Evolutionary conservation across 1,140 invertebrate species (phyloP).

Genomic region (Cheumatopsyche charites): DNA sequence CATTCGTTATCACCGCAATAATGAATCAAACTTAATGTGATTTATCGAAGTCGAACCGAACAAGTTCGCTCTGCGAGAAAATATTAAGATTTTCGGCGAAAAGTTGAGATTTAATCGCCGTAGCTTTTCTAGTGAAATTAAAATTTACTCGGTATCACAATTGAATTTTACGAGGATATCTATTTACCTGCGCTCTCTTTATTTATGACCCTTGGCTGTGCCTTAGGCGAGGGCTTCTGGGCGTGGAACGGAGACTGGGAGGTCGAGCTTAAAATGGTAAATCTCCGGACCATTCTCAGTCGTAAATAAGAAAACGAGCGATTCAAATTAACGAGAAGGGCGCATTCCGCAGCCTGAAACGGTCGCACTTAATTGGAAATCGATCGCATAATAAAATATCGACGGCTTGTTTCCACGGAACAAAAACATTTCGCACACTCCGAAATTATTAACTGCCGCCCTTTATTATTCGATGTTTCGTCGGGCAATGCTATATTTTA

Average conservation of each 20-base stretch:
- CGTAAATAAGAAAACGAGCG: constrained; percentile 35
- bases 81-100: neutral
- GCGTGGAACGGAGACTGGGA: too few relatives aligned
- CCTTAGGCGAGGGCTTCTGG: too few relatives aligned
- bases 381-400: constrained; percentile 5
- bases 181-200: constrained; percentile 34
- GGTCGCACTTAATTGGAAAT: constrained; percentile 30
- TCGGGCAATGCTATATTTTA: neutral
- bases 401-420: neutral
- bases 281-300: constrained; percentile 26
- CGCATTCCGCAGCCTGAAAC: constrained; percentile 22
- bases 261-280: constrained; percentile 20
- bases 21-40: neutral
- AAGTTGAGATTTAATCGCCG: constrained; percentile 23
- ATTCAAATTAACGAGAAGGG: constrained; percentile 28
- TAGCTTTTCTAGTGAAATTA: constrained; percentile 26
- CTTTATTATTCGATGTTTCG: neutral
- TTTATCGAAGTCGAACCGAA: too few relatives aligned
- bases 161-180: constrained; percentile 37
- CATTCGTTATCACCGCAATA: constrained; percentile 5
- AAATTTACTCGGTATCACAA: constrained; percentile 34
- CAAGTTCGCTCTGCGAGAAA: too few relatives aligned
- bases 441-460: neutral
- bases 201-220: constrained; percentile 22
- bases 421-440: neutral